Conservation (phyloP, 1,140 invertebrate genomes). For the Drosophila subobscura region DNA sequence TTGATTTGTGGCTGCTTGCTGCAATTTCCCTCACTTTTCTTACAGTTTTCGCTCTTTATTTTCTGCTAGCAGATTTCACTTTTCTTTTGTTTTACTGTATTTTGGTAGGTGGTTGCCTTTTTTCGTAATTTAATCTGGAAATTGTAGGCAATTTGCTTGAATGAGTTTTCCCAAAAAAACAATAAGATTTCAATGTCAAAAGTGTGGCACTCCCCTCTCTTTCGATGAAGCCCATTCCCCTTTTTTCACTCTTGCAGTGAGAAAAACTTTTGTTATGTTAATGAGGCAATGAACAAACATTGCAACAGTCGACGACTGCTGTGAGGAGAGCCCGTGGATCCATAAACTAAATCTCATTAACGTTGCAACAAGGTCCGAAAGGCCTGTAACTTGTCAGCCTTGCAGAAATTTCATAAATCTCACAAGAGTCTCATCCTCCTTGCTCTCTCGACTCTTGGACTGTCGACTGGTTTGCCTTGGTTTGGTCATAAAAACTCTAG, state of each 20-base stretch:
- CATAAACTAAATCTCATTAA: conserved; percentile 43
- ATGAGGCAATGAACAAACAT: conserved; percentile 15
- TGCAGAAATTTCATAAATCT: conserved; percentile 53
- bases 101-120: conserved; percentile 21
- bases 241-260: neutral
- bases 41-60: conserved; percentile 36
- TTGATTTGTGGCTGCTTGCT: conserved; percentile 67
- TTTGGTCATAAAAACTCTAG: conserved; percentile 57
- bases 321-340: conserved; percentile 1
- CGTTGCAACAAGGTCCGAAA: conserved; percentile 29
- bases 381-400: conserved; percentile 44
- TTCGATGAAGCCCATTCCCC: conserved; percentile 1
- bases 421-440: conserved; percentile 6
- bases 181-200: conserved; percentile 71
- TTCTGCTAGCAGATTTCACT: conserved; percentile 53
- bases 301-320: neutral
- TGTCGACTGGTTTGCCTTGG: conserved; percentile 63
- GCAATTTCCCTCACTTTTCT: conserved; percentile 65
- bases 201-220: conserved; percentile 30
- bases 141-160: conserved; percentile 40
- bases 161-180: conserved; percentile 23
- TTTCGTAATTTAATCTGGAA: conserved; percentile 37
- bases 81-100: conserved; percentile 47
- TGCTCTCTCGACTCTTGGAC: neutral
- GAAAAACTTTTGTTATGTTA: conserved; percentile 23